These are phyloP conservation scores for Zaprionus africanus DNA, from an alignment of 1,140 invertebrate species.

Conservation along the genomic window DNA sequence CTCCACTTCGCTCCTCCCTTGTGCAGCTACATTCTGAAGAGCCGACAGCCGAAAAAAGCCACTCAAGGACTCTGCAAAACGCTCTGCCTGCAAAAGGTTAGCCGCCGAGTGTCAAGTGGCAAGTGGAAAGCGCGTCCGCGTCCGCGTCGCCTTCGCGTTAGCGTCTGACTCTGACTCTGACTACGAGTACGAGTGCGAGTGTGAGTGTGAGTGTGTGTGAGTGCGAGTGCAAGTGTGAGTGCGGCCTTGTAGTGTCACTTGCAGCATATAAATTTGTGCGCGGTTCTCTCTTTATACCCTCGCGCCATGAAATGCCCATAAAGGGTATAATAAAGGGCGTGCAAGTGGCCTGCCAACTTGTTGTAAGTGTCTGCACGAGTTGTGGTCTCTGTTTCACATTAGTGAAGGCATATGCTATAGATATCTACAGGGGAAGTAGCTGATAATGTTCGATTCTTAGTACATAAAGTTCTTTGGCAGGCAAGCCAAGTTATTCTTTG, in stretches of 20 bases:
- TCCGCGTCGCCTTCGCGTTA: constrained; percentile 25
- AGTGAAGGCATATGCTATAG: too few species aligned
- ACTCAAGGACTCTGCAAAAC: constrained; percentile 77
- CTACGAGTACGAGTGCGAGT: background rate
- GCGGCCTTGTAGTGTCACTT: constrained; percentile 78
- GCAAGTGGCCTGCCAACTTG: background rate
- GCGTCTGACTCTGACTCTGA: background rate
- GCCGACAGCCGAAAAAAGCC: constrained; percentile 50
- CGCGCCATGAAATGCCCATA: background rate
- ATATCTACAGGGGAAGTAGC: too few species aligned
- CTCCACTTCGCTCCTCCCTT: background rate
- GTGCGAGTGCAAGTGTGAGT: constrained; percentile 10
- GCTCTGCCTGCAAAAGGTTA: constrained; percentile 76
- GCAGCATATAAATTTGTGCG: constrained; percentile 68
- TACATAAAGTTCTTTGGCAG: accelerated
- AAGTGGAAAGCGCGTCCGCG: constrained; percentile 54
- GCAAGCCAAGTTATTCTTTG: background rate
- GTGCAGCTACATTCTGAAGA: constrained; percentile 17
- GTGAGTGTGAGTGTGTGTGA: background rate
- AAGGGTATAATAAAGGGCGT: constrained; percentile 7
- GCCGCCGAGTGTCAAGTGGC: constrained; percentile 67
- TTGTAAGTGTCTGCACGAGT: background rate
- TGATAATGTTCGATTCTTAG: too few species aligned
- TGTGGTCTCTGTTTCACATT: background rate
- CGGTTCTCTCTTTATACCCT: constrained; percentile 30